A percentile compares a stretch with the other conserved stretches of the same genome.
These are phyloP conservation scores for Takifugu flavidus DNA, from an alignment of 2,113 vertebrate genomes.

Conservation along the genomic window DNA sequence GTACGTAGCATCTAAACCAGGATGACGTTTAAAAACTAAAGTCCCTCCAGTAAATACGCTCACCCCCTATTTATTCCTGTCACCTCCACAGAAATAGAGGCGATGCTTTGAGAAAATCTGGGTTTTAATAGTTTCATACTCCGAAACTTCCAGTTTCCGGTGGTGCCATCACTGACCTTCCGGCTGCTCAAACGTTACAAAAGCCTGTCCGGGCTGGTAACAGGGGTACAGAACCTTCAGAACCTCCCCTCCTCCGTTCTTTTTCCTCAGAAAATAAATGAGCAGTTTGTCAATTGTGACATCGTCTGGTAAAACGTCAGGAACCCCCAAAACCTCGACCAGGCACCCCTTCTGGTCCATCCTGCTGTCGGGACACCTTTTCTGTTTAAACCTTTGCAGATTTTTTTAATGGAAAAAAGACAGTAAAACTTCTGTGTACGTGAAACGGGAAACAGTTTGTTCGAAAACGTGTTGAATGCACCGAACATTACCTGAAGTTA, in stretches of 20 bases:
- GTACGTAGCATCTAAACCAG: too few species aligned
- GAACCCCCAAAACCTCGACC: constrained; percentile 48
- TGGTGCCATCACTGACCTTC: constrained; percentile 33
- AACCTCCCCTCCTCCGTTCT: constrained; percentile 53
- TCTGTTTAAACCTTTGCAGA: too few species aligned
- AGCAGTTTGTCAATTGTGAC: constrained; percentile 44
- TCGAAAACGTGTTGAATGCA: too few species aligned
- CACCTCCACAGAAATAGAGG: too few species aligned
- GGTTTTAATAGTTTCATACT: too few species aligned
- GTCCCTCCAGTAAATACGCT: too few species aligned
- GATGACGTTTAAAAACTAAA: too few species aligned
- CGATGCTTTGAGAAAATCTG: too few species aligned
- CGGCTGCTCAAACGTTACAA: constrained; percentile 44
- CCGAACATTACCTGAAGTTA: too few species aligned
- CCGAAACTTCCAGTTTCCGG: too few species aligned
- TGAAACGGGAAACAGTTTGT: not conserved
- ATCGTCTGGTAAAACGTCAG: constrained; percentile 14
- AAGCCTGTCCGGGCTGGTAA: constrained; percentile 30
- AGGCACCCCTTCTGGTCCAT: constrained; percentile 4
- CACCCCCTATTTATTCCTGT: too few species aligned
- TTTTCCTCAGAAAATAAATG: constrained; percentile 46
- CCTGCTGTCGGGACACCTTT: not conserved
- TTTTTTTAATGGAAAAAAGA: not conserved
- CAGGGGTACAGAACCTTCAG: constrained; percentile 45
- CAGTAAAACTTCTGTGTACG: not conserved